Evolutionary conservation across 2,797 vertebrate species (phyloP), one percentile per base, ranked within the genome.

Genomic region (Eospalax fontanierii): DNA sequence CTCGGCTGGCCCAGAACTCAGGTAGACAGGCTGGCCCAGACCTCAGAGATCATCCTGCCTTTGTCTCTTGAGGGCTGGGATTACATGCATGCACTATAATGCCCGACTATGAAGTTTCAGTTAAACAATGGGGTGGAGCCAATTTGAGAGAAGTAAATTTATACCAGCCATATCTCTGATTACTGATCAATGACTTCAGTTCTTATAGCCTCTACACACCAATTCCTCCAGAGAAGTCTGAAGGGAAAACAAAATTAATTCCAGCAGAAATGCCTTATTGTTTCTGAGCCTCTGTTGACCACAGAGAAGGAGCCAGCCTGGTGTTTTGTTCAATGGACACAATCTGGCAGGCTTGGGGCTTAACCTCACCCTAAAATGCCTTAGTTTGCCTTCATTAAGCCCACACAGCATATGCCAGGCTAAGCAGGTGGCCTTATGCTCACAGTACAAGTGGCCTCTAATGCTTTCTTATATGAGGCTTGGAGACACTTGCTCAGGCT

Each of bases 201-300:
- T 7, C 12, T 26, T n/a, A 18, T 30, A 81, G 61, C 6, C 0
- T 66, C 43, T 43, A 46, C 9, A 54, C 3, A 87, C 61, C 40
- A 6, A 59, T 3, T 73, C n/a, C 38, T 79, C 40, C 65, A 5
- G n/a, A 84, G 82, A 90, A 61, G 57, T 50, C 26, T 74, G 24
- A 76, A 26, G 5, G 18, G 9, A 70, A 95, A 88, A 74, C 4
- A 84, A 89, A 95, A 40, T 92, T 38, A 95, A 73, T 57, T 91
- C 8, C 26, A 81, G 74, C 12, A 92, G 75, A 86, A 73, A 30
- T 81, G 12, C 30, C 6, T 70, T 93, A 70, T 57, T 12, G 40
- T 54, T 94, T 91, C 59, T 89, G 26, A 38, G 35, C 63, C 89
- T 5, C 24, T 71, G 35, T 75, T 89, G 65, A 80, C 6, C 80